These are phyloP conservation scores for Anolis apletophallus DNA, from an alignment of 2,797 vertebrate species.

Conservation along the genomic window DNA sequence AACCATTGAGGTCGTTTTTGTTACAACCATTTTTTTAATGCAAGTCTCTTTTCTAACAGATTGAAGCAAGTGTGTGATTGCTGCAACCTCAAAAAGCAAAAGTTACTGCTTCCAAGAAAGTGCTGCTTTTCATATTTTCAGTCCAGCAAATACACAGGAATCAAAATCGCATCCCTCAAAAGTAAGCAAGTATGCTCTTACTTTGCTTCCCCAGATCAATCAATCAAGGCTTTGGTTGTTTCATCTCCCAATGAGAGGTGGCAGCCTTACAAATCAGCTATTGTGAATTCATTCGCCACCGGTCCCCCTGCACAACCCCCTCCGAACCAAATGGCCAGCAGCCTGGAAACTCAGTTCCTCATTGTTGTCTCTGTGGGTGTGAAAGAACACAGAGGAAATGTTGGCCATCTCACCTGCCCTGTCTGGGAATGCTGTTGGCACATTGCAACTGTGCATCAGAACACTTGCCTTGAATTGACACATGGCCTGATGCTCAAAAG, in stretches of 20 bases:
- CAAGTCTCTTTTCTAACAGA: neutral
- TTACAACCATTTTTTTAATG: neutral
- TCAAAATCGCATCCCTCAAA: slow-evolving; percentile 6
- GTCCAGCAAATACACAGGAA: neutral
- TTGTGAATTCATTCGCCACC: slow-evolving; percentile 14
- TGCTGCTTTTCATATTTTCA: neutral
- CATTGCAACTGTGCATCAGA: slow-evolving; percentile 2
- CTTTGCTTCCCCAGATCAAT: neutral
- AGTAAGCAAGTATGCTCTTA: neutral
- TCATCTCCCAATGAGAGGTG: slow-evolving; percentile 4
- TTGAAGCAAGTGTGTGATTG: neutral
- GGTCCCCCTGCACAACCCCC: neutral
- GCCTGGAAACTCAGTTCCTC: slow-evolving; percentile 23
- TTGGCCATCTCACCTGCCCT: slow-evolving; percentile 43
- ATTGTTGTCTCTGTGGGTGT: slow-evolving; percentile 43
- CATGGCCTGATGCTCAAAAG: neutral
- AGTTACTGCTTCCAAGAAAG: neutral
- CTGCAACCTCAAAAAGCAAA: neutral
- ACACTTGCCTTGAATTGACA: slow-evolving; percentile 1
- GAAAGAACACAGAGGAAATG: slow-evolving; percentile 33
- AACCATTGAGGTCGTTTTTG: no score
- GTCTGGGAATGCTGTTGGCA: slow-evolving; percentile 42
- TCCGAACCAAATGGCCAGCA: slow-evolving; percentile 25
- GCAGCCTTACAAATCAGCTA: slow-evolving; percentile 4
- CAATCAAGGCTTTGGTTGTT: neutral